Percentiles rank a stretch among this genome's conserved stretches.
These are phyloP conservation scores for Neodiprion pinetum DNA, from an alignment of 1,140 invertebrate genomes.

Conservation along the genomic window DNA sequence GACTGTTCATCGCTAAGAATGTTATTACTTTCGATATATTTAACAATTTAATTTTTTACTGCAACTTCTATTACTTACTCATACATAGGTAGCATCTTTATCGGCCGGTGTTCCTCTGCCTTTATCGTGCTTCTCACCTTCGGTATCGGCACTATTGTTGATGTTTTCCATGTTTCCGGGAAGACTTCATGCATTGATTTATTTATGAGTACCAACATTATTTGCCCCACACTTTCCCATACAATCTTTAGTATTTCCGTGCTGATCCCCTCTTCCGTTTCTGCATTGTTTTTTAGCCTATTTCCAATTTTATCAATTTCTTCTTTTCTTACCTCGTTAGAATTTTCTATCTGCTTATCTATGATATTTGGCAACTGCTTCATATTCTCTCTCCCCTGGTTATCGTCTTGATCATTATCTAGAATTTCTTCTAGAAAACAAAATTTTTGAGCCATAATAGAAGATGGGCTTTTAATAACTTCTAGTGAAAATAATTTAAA, in stretches of 20 bases:
- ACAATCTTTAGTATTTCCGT: not conserved
- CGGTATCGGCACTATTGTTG: constrained; percentile 21
- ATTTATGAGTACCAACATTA: not conserved
- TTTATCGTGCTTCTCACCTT: constrained; percentile 20
- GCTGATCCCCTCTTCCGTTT: not conserved
- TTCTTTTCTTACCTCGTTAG: not conserved
- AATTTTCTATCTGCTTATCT: not conserved
- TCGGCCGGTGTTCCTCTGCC: constrained; percentile 19
- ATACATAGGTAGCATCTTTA: constrained; percentile 17
- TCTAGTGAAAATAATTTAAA: too few species aligned
- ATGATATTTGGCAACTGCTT: not conserved
- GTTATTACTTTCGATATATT: constrained; percentile 25
- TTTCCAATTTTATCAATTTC: not conserved
- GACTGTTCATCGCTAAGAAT: constrained; percentile 24
- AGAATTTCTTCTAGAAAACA: not conserved
- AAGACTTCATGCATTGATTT: constrained; percentile 5
- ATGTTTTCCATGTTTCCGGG: constrained; percentile 15
- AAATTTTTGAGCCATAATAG: too few species aligned
- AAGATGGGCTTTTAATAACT: too few species aligned
- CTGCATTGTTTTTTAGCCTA: not conserved
- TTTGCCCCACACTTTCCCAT: not conserved
- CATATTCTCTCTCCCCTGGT: not conserved
- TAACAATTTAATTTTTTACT: constrained; percentile 20
- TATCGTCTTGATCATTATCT: not conserved
- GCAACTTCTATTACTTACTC: constrained; percentile 17